These are phyloP conservation scores for Ischnura elegans DNA, from an alignment of 2,888 invertebrate genomes.

Conservation along the genomic window DNA sequence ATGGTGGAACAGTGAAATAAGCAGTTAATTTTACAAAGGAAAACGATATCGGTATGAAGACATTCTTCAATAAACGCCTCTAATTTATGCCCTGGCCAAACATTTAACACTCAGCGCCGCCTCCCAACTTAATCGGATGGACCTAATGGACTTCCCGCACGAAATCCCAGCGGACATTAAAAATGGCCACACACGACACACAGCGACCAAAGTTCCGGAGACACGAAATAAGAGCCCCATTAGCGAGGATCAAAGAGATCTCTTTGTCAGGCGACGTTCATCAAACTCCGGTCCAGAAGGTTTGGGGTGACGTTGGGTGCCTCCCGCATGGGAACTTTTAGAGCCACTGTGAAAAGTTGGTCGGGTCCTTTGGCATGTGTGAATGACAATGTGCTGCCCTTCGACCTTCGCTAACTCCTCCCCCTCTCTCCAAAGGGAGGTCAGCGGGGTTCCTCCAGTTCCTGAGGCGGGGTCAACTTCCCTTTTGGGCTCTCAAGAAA, in stretches of 20 bases:
- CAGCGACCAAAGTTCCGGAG: not conserved
- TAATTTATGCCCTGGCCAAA: not conserved
- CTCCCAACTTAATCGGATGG: not conserved
- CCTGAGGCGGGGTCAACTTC: not conserved
- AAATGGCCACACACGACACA: not conserved
- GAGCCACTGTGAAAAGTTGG: not conserved
- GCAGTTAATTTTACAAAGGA: too few species aligned
- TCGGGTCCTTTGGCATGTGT: constrained; percentile 16
- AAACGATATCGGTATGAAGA: too few species aligned
- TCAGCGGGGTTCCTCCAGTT: not conserved
- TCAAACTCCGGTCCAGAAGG: not conserved
- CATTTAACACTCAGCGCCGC: not conserved
- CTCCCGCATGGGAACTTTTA: not conserved
- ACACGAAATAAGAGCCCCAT: not conserved
- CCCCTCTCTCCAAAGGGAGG: not conserved
- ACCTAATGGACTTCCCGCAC: not conserved
- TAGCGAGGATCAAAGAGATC: not conserved
- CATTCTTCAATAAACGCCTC: too few species aligned
- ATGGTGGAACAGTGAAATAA: too few species aligned
- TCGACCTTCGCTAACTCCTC: not conserved
- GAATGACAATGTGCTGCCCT: not conserved
- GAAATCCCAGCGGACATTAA: not conserved
- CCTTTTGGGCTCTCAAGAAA: too few species aligned
- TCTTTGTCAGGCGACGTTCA: not conserved
- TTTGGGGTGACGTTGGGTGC: not conserved